Percentiles rank a stretch among this genome's conserved stretches.
Evolutionary conservation across 2,113 vertebrate species (phyloP).

Genomic region (Thamnaconus septentrionalis): DNA sequence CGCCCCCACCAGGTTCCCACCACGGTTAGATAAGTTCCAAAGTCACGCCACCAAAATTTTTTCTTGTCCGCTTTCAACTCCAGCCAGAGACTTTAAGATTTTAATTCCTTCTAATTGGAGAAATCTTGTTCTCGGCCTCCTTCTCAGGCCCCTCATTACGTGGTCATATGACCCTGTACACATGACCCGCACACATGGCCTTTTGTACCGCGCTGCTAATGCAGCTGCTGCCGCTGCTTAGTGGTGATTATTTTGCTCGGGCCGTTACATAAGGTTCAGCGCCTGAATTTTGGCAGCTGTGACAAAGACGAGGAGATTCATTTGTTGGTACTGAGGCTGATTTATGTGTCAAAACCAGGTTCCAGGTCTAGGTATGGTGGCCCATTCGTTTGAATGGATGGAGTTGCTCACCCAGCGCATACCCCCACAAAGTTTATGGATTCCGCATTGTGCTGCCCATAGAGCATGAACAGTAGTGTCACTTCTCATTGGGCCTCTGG

Average conservation of each 20-base stretch:
- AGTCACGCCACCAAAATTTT: slow-evolving; percentile 46
- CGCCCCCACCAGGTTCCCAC: slow-evolving; percentile 21
- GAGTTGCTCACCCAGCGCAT: too few species aligned
- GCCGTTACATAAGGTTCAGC: slow-evolving; percentile 24
- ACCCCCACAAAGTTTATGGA: too few species aligned
- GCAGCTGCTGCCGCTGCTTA: slow-evolving; percentile 7
- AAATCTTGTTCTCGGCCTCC: slow-evolving; percentile 35
- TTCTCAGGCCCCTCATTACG: slow-evolving; percentile 1
- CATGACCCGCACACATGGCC: slow-evolving; percentile 34
- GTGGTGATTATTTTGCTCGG: slow-evolving; percentile 22
- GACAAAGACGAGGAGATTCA: not conserved
- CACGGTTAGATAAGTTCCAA: slow-evolving; percentile 8
- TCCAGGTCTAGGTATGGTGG: too few species aligned
- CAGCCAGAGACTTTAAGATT: slow-evolving; percentile 37
- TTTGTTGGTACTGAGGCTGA: not conserved
- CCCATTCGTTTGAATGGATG: too few species aligned
- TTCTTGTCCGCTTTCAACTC: slow-evolving; percentile 39
- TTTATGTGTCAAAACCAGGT: not conserved
- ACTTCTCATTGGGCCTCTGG: too few species aligned
- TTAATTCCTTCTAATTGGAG: slow-evolving; percentile 67
- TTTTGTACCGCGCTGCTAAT: slow-evolving; percentile 32
- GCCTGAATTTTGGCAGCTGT: slow-evolving; percentile 4
- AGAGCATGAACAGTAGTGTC: too few species aligned
- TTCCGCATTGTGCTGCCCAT: too few species aligned
- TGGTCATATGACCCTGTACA: slow-evolving; percentile 49